These are phyloP conservation scores for Syngnathus scovelli DNA, from an alignment of 2,113 vertebrate species.

Conservation along the genomic window DNA sequence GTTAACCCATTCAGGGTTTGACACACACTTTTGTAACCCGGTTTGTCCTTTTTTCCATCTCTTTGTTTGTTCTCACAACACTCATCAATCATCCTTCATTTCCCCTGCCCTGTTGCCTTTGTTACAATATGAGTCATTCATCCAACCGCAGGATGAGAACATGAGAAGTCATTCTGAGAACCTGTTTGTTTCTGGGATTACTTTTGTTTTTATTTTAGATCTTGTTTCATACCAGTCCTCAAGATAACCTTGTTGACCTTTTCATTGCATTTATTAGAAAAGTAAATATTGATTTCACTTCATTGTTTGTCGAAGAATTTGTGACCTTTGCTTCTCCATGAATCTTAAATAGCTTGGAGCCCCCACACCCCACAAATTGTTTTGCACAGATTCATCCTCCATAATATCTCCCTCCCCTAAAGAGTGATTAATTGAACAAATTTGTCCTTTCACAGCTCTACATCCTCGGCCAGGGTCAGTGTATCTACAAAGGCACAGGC, in stretches of 20 bases:
- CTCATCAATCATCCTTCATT: neutral
- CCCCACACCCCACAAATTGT: neutral
- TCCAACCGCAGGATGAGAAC: neutral
- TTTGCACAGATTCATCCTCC: neutral
- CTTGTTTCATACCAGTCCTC: neutral
- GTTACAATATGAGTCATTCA: too few species aligned
- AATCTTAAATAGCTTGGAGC: neutral
- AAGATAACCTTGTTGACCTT: neutral
- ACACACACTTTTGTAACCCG: neutral
- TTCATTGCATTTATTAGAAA: neutral
- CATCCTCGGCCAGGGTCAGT: slow-evolving; percentile 96
- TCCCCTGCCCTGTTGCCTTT: neutral
- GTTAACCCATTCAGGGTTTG: neutral
- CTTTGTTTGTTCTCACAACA: neutral
- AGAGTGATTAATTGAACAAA: neutral
- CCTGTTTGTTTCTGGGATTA: neutral
- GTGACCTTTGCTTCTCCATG: neutral
- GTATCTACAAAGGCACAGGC: slow-evolving; percentile 91
- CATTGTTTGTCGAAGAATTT: neutral
- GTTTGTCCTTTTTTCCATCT: neutral
- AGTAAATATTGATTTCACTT: neutral
- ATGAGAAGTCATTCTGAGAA: neutral
- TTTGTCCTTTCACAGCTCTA: slow-evolving; percentile 78
- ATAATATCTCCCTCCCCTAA: neutral
- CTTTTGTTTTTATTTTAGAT: neutral